Conservation (phyloP, 2,888 invertebrate genomes). For the Caradrina kadenii region DNA sequence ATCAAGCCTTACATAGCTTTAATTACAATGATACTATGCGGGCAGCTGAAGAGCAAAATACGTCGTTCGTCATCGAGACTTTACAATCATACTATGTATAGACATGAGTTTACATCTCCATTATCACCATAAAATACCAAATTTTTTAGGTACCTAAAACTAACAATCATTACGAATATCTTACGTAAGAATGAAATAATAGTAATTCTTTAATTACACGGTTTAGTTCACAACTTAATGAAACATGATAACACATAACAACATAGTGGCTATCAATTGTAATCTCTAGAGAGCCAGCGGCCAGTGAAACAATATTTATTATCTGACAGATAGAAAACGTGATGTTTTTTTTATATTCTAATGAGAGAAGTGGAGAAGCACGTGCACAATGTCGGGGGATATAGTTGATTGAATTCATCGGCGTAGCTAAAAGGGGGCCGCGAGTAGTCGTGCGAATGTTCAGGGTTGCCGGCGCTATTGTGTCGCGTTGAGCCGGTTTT, state of each 20-base stretch:
- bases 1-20: too few species aligned
- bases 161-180: conserved; percentile 9
- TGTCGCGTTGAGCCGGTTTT: not conserved
- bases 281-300: not conserved
- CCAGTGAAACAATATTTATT: conserved; percentile 3
- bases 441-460: not conserved
- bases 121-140: not conserved
- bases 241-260: conserved; percentile 38
- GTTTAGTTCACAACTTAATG: conserved; percentile 33
- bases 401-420: conserved; percentile 32
- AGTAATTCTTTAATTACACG: conserved; percentile 34
- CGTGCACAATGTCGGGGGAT: conserved; percentile 2
- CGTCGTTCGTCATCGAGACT: too few species aligned
- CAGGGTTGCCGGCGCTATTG: conserved; percentile 18
- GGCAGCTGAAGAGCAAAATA: too few species aligned
- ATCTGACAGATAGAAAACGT: conserved; percentile 16
- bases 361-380: conserved; percentile 5
- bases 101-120: conserved; percentile 2
- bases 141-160: not conserved
- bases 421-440: conserved; percentile 3
- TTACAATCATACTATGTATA: too few species aligned
- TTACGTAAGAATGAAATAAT: conserved; percentile 20
- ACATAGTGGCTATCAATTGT: conserved; percentile 13
- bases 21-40: too few species aligned
- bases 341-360: not conserved